phyloP scores from a whole-genome alignment of 2,888 invertebrate genomes.

The Crioceris asparagi region DNA sequence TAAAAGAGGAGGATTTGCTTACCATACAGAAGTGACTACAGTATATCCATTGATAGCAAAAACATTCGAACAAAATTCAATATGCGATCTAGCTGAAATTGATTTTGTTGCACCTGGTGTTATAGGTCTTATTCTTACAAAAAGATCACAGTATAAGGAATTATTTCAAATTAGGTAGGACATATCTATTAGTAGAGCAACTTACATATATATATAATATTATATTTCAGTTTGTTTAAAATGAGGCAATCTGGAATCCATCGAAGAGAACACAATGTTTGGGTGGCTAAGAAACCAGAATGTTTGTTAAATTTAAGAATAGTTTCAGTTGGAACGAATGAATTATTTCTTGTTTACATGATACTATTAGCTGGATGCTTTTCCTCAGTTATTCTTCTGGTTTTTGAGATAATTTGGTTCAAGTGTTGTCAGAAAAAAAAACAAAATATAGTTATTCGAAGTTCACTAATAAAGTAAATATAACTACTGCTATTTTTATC shows the following conservation, averaged over 20 bases:
- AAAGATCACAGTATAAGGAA: slow-evolving; percentile 33
- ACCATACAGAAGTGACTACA: slow-evolving; percentile 40
- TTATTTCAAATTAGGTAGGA: slow-evolving; percentile 27
- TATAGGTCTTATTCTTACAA: slow-evolving; percentile 35
- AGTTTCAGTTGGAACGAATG: slow-evolving; percentile 23
- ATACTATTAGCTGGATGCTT: slow-evolving; percentile 23
- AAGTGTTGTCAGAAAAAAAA: no score
- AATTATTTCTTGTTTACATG: slow-evolving; percentile 27
- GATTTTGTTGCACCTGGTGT: slow-evolving; percentile 26
- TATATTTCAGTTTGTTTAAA: slow-evolving; percentile 24
- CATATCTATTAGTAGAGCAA: neutral
- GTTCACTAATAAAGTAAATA: no score
- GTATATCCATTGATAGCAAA: slow-evolving; percentile 35
- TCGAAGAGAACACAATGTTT: slow-evolving; percentile 21
- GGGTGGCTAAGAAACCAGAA: slow-evolving; percentile 24
- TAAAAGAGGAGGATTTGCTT: slow-evolving; percentile 42
- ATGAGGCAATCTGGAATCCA: slow-evolving; percentile 22
- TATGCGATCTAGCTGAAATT: slow-evolving; percentile 40
- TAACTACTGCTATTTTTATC: no score
- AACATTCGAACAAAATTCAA: slow-evolving; percentile 38
- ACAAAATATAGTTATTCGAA: no score
- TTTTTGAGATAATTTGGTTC: no score
- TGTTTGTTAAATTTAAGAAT: slow-evolving; percentile 25
- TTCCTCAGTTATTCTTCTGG: no score
- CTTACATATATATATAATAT: no score